Percentiles rank a stretch among this genome's conserved stretches.
phyloP scores from a whole-genome alignment of 1,140 invertebrate species.

The Cyrtorhinus lividipennis region DNA sequence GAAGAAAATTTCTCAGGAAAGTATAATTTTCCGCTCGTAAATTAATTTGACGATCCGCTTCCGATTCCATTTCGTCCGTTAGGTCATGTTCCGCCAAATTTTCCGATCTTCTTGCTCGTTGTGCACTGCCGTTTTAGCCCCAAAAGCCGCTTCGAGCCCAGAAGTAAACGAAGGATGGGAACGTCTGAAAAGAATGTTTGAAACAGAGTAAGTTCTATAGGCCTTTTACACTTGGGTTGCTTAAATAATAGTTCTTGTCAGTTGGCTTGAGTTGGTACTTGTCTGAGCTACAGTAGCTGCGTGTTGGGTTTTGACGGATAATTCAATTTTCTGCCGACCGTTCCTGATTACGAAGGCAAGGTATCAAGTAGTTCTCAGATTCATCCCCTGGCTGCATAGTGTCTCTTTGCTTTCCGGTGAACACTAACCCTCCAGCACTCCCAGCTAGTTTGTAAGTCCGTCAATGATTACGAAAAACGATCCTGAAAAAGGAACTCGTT shows the following conservation, averaged over 20 bases:
- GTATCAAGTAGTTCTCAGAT: too few species aligned
- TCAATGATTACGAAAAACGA: background rate
- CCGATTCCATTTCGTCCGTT: too few species aligned
- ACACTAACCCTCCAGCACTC: background rate
- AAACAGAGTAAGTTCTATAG: slow-evolving; percentile 6
- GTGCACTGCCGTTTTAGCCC: slow-evolving; percentile 10
- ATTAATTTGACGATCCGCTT: too few species aligned
- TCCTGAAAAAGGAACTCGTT: background rate
- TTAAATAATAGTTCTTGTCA: background rate
- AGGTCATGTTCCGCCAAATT: slow-evolving; percentile 14
- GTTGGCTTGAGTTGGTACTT: background rate
- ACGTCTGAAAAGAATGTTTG: slow-evolving; percentile 10
- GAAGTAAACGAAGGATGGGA: slow-evolving; percentile 12
- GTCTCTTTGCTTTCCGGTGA: too few species aligned
- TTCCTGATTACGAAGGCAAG: too few species aligned
- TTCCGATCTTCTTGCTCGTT: slow-evolving; percentile 2
- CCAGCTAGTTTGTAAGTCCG: background rate
- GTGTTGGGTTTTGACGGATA: too few species aligned
- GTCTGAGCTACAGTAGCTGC: background rate
- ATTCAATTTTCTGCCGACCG: too few species aligned
- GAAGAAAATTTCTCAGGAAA: too few species aligned
- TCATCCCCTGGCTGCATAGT: too few species aligned
- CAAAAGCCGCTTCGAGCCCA: background rate
- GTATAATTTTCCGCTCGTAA: too few species aligned
- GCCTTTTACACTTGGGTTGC: background rate